These are phyloP conservation scores for Emydoidea blandingii DNA, from an alignment of 2,797 vertebrate species.

Conservation along the genomic window DNA sequence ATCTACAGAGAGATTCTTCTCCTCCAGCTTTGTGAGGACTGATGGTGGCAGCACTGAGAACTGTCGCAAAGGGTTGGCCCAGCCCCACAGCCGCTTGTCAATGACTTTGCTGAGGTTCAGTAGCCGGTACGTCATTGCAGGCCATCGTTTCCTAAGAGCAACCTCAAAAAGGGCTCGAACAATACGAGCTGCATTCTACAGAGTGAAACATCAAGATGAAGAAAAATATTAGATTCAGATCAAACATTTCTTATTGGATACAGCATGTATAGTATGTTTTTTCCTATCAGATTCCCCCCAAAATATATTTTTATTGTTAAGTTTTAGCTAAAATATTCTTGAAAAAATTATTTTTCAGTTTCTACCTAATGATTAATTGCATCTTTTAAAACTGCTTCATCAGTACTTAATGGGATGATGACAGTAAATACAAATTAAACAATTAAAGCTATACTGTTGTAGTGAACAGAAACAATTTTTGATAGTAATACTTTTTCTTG, in stretches of 20 bases:
- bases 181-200: conserved; percentile 96
- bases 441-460: not conserved
- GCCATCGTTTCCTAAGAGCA: conserved; percentile 96
- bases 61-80: conserved; percentile 93
- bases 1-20: conserved; percentile 94
- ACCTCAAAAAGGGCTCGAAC: conserved; percentile 97
- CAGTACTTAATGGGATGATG: conserved; percentile 1
- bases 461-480: not conserved
- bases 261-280: not conserved
- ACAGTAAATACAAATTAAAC: conserved; percentile 21
- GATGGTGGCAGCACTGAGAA: conserved; percentile 88
- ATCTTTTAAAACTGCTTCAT: conserved; percentile 26
- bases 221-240: conserved; percentile 13
- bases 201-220: conserved; percentile 2
- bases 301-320: conserved; percentile 32
- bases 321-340: conserved; percentile 23
- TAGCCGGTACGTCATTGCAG: conserved; percentile 95
- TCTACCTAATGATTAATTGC: not conserved
- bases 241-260: conserved; percentile 48
- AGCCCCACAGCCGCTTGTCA: conserved; percentile 96
- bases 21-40: conserved; percentile 91
- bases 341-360: conserved; percentile 17
- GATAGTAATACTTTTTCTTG: not conserved
- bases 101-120: conserved; percentile 97
- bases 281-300: conserved; percentile 36